phyloP scores from a whole-genome alignment of 2,113 vertebrate species.

The Solea senegalensis region DNA sequence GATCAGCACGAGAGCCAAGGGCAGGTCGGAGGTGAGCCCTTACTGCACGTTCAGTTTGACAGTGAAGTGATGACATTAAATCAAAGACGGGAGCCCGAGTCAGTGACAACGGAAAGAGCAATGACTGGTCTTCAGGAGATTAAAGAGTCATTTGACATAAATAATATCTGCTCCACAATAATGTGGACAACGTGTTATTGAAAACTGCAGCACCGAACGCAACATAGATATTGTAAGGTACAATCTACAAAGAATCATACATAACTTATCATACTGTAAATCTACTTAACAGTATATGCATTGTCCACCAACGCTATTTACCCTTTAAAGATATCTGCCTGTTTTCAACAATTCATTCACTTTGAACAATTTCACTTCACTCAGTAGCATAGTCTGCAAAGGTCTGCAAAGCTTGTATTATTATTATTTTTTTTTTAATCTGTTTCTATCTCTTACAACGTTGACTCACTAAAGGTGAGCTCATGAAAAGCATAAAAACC shows the following conservation, averaged over 20 bases:
- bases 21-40: conserved; percentile 52
- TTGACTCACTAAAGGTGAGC: too few relatives aligned
- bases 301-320: not conserved
- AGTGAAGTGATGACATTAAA: conserved; percentile 46
- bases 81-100: conserved; percentile 31
- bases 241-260: not conserved
- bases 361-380: not conserved
- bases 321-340: not conserved
- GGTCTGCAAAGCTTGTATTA: too few relatives aligned
- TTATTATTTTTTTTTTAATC: too few relatives aligned
- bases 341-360: not conserved
- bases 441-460: too few relatives aligned
- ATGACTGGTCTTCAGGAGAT: conserved; percentile 36
- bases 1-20: conserved; percentile 42
- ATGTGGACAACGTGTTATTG: not conserved
- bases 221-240: not conserved
- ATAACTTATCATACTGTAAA: not conserved
- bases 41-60: conserved; percentile 26
- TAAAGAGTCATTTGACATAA: conserved; percentile 49
- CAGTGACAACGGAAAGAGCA: conserved; percentile 23
- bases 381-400: too few relatives aligned
- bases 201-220: not conserved
- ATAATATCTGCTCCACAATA: conserved; percentile 4
- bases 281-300: not conserved
- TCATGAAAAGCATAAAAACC: too few relatives aligned